Base-by-base conservation (phyloP, 92 coral and sea anemone genomes). In the Palythoa grandiflora region DNA sequence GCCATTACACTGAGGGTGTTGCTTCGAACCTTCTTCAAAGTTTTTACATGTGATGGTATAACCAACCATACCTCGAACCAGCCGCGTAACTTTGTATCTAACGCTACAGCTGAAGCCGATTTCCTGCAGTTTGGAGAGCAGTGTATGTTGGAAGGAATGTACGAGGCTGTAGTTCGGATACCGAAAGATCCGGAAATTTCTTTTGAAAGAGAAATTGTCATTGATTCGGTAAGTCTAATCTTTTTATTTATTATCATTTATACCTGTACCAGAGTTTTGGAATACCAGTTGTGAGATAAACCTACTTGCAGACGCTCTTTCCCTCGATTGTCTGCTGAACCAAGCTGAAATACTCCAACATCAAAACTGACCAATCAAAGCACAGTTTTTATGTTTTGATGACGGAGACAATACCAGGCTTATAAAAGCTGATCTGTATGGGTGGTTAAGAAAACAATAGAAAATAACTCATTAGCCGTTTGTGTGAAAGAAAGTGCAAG, bases 31-130 rank as follows among this genome's bases (percentile, higher is more conserved):
- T 20, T 72, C 48, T 97, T 97, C 78, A 68, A 35, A 20, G 79
- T 89, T 9, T 97, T 91, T 87, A 85, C 96, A 5, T 97, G 99
- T 71, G 89, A 95, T 87, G 96, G 83, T 11, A 66, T 79, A 14
- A 86, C 87, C 14, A 84, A 74, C 16, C 59, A 89, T 47, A 83
- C 90, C 12, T 91, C 79, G 59, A 95, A 95, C 72, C 75, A 91
- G 48, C 92, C 88, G n/a, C 68, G 71, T 47, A 79, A 80, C 15
- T 89, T 95, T 2, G 79, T 63, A 14, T 66, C 92, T 7, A 86
- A 87, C 70, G 84, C 89, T 12, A 53, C 93, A 1, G 71, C 94
- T 35, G 91, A 20, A 12, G 47, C 50, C 1, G 95, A 95, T 61
- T 86, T 96, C 51, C 73, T 71, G 75, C 71, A 76, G 73, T 97